A percentile compares a stretch with the other conserved stretches of the same genome.
phyloP scores from a whole-genome alignment of 2,113 vertebrate genomes.

The Oncorhynchus nerka region DNA sequence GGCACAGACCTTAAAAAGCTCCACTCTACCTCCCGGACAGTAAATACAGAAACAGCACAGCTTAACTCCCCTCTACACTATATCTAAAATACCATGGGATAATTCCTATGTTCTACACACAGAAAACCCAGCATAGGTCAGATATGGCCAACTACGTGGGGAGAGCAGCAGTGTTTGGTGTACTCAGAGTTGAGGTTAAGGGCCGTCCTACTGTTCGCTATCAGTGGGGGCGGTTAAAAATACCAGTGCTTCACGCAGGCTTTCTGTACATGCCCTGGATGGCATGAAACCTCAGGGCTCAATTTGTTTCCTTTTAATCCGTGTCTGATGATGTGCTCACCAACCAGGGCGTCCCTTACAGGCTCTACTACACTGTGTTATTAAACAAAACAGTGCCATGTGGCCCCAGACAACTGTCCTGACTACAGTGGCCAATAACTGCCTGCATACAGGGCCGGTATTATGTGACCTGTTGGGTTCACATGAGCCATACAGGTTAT shows the following conservation, averaged over 20 bases:
- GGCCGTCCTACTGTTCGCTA: slow-evolving; percentile 13
- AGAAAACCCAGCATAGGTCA: neutral
- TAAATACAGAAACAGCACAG: neutral
- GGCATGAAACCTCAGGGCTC: slow-evolving; percentile 32
- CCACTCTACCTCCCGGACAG: neutral
- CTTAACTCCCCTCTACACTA: too few relatives aligned
- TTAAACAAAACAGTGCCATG: slow-evolving; percentile 14
- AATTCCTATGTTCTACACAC: neutral
- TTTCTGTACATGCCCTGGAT: slow-evolving; percentile 28
- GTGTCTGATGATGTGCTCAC: slow-evolving; percentile 28
- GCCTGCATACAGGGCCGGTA: neutral
- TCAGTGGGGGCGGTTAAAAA: slow-evolving; percentile 29
- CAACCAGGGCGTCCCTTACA: neutral
- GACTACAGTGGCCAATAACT: neutral
- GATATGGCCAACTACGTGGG: neutral
- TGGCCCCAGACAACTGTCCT: neutral
- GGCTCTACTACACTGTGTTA: neutral
- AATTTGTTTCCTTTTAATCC: slow-evolving; percentile 61
- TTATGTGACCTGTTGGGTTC: neutral
- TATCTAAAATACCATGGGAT: neutral
- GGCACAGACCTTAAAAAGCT: neutral
- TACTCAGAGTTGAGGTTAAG: slow-evolving; percentile 1
- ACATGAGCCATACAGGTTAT: slow-evolving; percentile 44
- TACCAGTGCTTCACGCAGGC: slow-evolving; percentile 27
- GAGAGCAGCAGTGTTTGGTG: slow-evolving; percentile 21